Percentiles rank a stretch among this genome's conserved stretches.
Evolutionary conservation across 92 coral and sea anemone genomes (phyloP).

Genomic region (Paragorgia papillata): DNA sequence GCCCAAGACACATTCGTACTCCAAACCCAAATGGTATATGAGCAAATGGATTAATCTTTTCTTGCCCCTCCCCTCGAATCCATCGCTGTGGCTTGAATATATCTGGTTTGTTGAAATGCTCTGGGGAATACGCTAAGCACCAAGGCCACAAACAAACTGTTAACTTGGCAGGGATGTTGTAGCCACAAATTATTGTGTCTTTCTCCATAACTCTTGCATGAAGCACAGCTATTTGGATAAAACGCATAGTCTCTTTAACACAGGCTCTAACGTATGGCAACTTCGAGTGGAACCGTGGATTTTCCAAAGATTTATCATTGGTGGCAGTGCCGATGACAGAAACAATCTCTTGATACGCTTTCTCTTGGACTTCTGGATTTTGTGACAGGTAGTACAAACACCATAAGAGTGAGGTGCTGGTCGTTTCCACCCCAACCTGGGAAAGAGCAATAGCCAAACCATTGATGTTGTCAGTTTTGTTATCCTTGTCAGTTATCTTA

Average conservation of each 20-base stretch:
- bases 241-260: not conserved
- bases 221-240: not conserved
- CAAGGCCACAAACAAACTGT: not conserved
- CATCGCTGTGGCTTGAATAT: not conserved
- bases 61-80: not conserved
- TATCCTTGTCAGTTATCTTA: not conserved
- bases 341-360: not conserved
- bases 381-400: not conserved
- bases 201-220: not conserved
- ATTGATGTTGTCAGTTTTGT: not conserved
- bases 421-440: not conserved
- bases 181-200: not conserved
- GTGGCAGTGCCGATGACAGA: not conserved
- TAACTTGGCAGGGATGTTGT: not conserved
- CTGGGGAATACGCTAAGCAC: not conserved
- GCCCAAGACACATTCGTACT: constrained; percentile 1
- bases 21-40: constrained; percentile 6
- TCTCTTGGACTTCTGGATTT: not conserved
- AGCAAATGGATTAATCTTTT: not conserved
- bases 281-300: not conserved
- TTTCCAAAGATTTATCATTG: not conserved
- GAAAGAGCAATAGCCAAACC: constrained; percentile 2
- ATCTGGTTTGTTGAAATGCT: not conserved
- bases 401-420: not conserved
- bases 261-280: not conserved